Conservation (phyloP, 2,797 vertebrate species). For the Gastrophryne carolinensis region DNA sequence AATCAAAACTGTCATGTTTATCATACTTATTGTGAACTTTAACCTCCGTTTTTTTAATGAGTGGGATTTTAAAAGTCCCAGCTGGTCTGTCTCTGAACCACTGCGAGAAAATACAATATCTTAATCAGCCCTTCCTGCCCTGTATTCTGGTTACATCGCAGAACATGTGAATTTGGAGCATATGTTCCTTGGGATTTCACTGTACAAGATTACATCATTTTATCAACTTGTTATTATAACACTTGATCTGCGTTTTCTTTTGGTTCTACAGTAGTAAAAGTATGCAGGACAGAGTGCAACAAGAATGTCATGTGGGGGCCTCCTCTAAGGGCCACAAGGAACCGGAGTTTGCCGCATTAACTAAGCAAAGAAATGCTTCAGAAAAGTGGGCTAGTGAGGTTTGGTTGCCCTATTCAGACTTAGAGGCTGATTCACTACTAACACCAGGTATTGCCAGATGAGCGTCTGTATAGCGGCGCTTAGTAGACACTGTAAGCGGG, state of each 20-base stretch:
- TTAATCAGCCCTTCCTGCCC: conserved; percentile 57
- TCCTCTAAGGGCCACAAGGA: not conserved
- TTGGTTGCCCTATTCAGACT: no score
- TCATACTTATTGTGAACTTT: conserved; percentile 77
- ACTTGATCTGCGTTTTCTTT: conserved; percentile 33
- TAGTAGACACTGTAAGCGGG: no score
- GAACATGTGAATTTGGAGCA: conserved; percentile 46
- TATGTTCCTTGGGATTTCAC: conserved; percentile 12
- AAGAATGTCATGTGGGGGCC: not conserved
- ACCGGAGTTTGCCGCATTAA: not conserved
- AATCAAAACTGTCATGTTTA: conserved; percentile 74
- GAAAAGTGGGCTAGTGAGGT: no score
- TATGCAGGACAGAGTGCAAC: not conserved
- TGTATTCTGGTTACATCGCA: conserved; percentile 47
- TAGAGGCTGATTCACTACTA: no score
- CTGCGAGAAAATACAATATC: conserved; percentile 53
- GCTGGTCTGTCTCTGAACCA: conserved; percentile 67
- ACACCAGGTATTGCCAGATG: no score
- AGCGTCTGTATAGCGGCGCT: no score
- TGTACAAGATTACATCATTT: conserved; percentile 33
- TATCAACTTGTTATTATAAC: conserved; percentile 40
- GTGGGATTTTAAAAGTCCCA: conserved; percentile 78
- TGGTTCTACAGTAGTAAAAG: conserved; percentile 22
- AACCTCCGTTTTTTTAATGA: conserved; percentile 73
- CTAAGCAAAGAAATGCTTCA: no score